These are phyloP conservation scores for Lates calcarifer DNA, from an alignment of 2,113 vertebrate genomes.

Conservation along the genomic window DNA sequence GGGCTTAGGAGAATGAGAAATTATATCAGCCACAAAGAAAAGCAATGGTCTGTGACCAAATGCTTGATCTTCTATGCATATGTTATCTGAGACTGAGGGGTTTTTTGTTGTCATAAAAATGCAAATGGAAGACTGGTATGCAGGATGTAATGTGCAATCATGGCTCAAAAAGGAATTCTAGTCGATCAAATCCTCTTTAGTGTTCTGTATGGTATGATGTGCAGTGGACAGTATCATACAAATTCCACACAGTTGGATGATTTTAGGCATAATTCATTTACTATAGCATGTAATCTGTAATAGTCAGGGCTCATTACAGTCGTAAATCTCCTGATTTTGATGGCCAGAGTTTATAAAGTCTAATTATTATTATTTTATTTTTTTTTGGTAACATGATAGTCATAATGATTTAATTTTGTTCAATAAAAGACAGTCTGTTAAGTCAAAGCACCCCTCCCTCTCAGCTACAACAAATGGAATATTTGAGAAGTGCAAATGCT, in stretches of 20 bases:
- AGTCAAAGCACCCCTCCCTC: background rate
- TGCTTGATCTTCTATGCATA: constrained; percentile 69
- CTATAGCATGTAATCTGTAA: constrained; percentile 19
- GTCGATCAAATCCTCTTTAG: constrained; percentile 51
- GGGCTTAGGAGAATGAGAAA: constrained; percentile 74
- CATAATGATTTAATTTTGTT: constrained; percentile 3
- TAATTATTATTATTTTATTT: no score
- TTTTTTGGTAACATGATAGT: background rate
- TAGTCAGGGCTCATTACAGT: background rate
- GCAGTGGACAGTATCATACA: constrained; percentile 38
- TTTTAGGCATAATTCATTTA: constrained; percentile 21
- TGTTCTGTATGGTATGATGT: constrained; percentile 56
- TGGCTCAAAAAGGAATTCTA: constrained; percentile 53
- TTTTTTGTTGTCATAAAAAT: constrained; percentile 76
- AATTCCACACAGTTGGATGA: constrained; percentile 5
- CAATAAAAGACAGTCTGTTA: background rate
- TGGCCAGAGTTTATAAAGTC: background rate
- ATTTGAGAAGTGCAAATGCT: background rate
- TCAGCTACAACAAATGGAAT: background rate
- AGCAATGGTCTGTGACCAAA: constrained; percentile 78
- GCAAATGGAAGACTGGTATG: constrained; percentile 67
- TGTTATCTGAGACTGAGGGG: constrained; percentile 67
- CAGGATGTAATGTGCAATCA: constrained; percentile 71
- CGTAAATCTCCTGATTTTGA: constrained; percentile 8
- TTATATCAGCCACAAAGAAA: constrained; percentile 73